A percentile compares a stretch with the other conserved stretches of the same genome.
Conservation (phyloP, 2,797 vertebrate genomes). For the Pteronotus mesoamericanus region DNA sequence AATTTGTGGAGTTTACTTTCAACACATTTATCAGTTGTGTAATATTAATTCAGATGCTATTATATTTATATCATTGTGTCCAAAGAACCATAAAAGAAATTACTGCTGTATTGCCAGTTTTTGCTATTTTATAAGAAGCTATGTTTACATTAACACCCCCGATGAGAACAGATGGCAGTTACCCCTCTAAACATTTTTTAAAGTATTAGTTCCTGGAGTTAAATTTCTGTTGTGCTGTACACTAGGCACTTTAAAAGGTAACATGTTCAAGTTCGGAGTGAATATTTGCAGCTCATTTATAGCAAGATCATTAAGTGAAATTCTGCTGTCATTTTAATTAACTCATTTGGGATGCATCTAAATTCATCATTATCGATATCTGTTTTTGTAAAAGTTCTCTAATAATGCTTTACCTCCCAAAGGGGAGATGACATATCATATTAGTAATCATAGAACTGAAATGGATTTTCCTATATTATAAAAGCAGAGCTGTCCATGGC, state of each 20-base stretch:
- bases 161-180: conserved; percentile 77
- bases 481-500: conserved; percentile 43
- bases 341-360: conserved; percentile 68
- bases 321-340: conserved; percentile 76
- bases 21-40: not conserved
- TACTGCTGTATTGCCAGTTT: not conserved
- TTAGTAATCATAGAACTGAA: conserved; percentile 64
- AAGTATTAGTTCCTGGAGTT: conserved; percentile 74
- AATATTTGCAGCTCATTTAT: conserved; percentile 58
- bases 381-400: conserved; percentile 56
- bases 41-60: conserved; percentile 61
- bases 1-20: not conserved
- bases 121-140: conserved; percentile 67
- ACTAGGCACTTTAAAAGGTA: conserved; percentile 57
- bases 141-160: conserved; percentile 69
- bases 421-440: conserved; percentile 30
- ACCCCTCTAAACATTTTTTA: conserved; percentile 63
- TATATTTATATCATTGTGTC: conserved; percentile 58
- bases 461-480: conserved; percentile 41
- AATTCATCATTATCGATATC: conserved; percentile 57
- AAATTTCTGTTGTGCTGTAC: conserved; percentile 70
- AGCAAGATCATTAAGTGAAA: conserved; percentile 57
- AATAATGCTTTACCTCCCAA: conserved; percentile 47
- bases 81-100: not conserved
- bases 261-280: conserved; percentile 60